Evolutionary conservation across 2,888 invertebrate species (phyloP), one percentile per base, ranked within the genome.

Genomic region (Cantharis rufa): DNA sequence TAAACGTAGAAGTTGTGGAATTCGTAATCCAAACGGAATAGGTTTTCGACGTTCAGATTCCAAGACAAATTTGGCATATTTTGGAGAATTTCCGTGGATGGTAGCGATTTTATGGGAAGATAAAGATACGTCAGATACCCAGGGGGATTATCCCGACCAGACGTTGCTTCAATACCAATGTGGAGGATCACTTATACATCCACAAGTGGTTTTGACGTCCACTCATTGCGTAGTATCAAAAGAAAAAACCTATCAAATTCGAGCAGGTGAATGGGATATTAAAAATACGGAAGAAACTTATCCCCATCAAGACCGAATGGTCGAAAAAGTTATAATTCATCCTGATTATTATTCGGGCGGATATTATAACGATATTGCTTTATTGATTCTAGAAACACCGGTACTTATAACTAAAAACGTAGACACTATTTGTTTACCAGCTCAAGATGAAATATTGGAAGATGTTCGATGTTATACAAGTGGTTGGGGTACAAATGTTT

Each of bases 71-170:
- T 95, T 95, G 85, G 90, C 91, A 0, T 92, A 94, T 82, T 95
- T 92, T 80, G 95, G 92, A 0, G 95, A 95, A 87, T 95, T 94
- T 85, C 95, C 95, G 0, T 96, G 95, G 95, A 94, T 95, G 93
- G 92, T 93, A 0, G 95, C 94, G 0, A 88, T 95, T 27, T 86
- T 94, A 76, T 88, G 90, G 72, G 90, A 91, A 78, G 91, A 91
- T 77, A 87, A 91, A 10, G 27, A 28, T 28, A 28, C 27, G 9
- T 85, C 88, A 0, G 88, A 88, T 0, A n/a, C 1, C 13, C 48
- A 2, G 7, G 48, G 10, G 27, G 10, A n/a, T 1, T 13, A 5
- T 13, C 13, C 1, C 1, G 32, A 5, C 5, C 88, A 90, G 62
- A 90, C 90, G 84, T 85, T 91, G 61, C 91, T 90, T 82, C 89